Evolutionary conservation across 2,888 invertebrate genomes (phyloP), one percentile per base, ranked within the genome.

Genomic region (Linnaemya vulpina): DNA sequence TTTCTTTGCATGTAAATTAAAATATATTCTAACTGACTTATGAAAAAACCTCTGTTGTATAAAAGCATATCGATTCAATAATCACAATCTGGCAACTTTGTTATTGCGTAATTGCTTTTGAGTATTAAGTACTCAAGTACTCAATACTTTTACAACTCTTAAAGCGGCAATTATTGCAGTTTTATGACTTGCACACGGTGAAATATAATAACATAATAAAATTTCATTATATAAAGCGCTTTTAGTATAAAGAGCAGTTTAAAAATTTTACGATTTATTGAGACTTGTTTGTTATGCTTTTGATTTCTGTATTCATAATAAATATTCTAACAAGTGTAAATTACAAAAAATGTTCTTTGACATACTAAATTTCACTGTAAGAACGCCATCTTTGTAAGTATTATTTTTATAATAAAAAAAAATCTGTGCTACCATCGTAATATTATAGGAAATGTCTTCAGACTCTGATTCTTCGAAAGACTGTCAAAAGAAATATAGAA

Each of bases 321-420:
- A 58, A 58, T 58, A 58, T 25, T 58, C 13, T 15, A 30, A 58
- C 58, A 58, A 58, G 58, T 20, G 58, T 58, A 58, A 58, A 58
- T 25, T 58, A 58, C 25, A 58, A 58, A 58, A 25, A 58, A 22
- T 25, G 25, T 25, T 58, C 58, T 58, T 58, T 58, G 58, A 58
- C 58, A n/a, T n/a, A n/a, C 13, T 58, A 58, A 58, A 58, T 25
- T 58, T 58, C 17, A 25, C 22, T 22, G 58, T 58, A 58, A 25
- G 25, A 25, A 58, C 58, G 22, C n/a, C 30, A 58, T 58, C 13
- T 58, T 30, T 30, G 58, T 58, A 58, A 58, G 30, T 25, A 25
- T 30, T 30, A 35, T 35, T 35, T 35, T 35, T 35, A 35, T 35
- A n/a, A n/a, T n/a, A n/a, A 35, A 35, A 35, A 35, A 35, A 35